phyloP scores from a whole-genome alignment of 2,113 vertebrate species.

The Suncus etruscus region DNA sequence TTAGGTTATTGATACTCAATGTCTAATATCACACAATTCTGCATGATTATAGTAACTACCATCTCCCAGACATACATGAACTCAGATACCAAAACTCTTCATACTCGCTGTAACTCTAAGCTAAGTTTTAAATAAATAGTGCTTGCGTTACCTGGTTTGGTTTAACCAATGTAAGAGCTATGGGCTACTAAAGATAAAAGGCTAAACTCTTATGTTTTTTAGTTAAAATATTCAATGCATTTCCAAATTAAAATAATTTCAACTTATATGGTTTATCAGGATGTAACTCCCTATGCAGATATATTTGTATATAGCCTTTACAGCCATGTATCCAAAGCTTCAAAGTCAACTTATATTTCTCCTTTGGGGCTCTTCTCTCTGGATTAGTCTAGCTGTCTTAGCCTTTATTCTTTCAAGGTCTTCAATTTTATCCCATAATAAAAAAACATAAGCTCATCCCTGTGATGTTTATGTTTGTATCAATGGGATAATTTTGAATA shows the following conservation, averaged over 20 bases:
- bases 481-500: not conserved
- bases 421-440: not conserved
- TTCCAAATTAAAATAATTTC: not conserved
- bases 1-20: too few species aligned
- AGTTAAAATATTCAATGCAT: not conserved
- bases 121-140: too few species aligned
- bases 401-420: not conserved
- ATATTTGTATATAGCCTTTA: not conserved
- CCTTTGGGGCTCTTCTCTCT: not conserved
- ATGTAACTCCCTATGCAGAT: not conserved
- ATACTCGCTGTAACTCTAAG: not conserved
- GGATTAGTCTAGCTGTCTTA: not conserved
- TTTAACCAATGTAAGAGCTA: not conserved
- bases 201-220: not conserved
- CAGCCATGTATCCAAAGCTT: not conserved
- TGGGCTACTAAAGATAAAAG: not conserved
- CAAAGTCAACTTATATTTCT: not conserved
- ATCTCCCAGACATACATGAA: too few species aligned
- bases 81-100: not conserved
- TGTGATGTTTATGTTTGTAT: not conserved
- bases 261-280: not conserved
- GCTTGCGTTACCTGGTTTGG: not conserved
- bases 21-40: too few species aligned
- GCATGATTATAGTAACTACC: too few species aligned
- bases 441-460: not conserved